phyloP scores from a whole-genome alignment of 2,113 vertebrate species.

The Gymnobelideus leadbeateri region DNA sequence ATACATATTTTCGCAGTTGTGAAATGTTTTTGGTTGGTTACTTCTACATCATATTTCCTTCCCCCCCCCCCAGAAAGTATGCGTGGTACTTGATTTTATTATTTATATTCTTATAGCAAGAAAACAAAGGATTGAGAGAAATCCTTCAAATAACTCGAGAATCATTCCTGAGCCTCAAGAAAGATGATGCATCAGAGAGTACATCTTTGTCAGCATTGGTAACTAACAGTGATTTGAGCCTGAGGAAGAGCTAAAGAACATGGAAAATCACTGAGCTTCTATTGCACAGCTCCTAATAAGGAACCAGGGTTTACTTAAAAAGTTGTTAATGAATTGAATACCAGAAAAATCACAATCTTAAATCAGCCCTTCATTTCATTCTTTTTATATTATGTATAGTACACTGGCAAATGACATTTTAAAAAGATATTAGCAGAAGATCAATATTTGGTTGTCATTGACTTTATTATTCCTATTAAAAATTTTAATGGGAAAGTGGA shows the following conservation, averaged over 20 bases:
- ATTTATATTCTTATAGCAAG: constrained; percentile 83
- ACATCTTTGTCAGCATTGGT: constrained; percentile 91
- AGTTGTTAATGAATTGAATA: constrained; percentile 73
- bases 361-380: constrained; percentile 52
- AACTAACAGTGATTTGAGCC: constrained; percentile 91
- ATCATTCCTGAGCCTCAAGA: constrained; percentile 93
- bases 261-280: constrained; percentile 52
- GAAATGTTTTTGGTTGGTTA: constrained; percentile 32
- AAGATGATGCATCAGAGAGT: constrained; percentile 91
- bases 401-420: constrained; percentile 61
- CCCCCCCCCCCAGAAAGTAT: constrained; percentile 1
- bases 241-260: constrained; percentile 91
- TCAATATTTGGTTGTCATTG: constrained; percentile 62
- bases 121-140: constrained; percentile 95
- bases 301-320: constrained; percentile 72
- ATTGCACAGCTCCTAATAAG: constrained; percentile 50
- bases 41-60: not conserved
- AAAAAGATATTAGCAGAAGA: constrained; percentile 52
- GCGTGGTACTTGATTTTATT: constrained; percentile 51
- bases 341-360: constrained; percentile 67
- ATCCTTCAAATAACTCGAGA: constrained; percentile 97
- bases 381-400: constrained; percentile 54
- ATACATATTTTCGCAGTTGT: not conserved
- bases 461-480: constrained; percentile 49
- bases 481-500: constrained; percentile 51